Evolutionary conservation across 2,888 invertebrate genomes (phyloP), one percentile per base, ranked within the genome.

Genomic region (Lasioglossum lativentre): DNA sequence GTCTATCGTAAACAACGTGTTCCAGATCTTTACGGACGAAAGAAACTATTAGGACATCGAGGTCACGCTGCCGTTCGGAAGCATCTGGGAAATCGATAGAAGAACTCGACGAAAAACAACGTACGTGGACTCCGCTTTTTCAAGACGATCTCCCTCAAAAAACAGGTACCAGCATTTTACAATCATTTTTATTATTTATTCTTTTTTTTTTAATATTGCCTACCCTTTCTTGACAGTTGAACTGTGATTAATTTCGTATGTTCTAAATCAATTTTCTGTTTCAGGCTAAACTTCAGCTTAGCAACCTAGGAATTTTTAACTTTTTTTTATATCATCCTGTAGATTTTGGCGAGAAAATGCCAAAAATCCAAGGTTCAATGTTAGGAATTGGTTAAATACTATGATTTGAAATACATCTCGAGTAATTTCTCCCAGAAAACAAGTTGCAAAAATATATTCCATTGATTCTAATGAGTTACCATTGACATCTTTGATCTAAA

Each of bases 1-100:
- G 45, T 23, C 52, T n/a, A n/a, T 27, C 38, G 74, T 40, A 56
- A 82, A 75, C 82, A 74, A 38, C 75, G 63, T 42, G 73, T 23
- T 74, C 38, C 56, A 79, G 72, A 74, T 75, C 74, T 30, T 70
- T n/a, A 70, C 42, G 42, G n/a, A 23, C n/a, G 30, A 59, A 70
- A 56, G 30, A 19, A 72, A 56, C 40, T 34, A 52, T 30, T 68
- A 52, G n/a, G 3, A 4, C 40, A 52, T 73, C 47, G 45, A 6
- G 34, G 34, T 30, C 76, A 19, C 27, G 38, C 42, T 14, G 27
- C 23, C 27, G 56, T 42, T 23, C 34, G 23, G n/a, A 40, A 70
- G n/a, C 34, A 34, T 68, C 66, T 38, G 66, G 30, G 12, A 34
- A 38, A 38, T 68, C 66, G 30, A 68, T 38, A 8, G 14, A 30